phyloP scores from a whole-genome alignment of 92 coral and sea anemone species.

The Zoanthus gigantus region DNA sequence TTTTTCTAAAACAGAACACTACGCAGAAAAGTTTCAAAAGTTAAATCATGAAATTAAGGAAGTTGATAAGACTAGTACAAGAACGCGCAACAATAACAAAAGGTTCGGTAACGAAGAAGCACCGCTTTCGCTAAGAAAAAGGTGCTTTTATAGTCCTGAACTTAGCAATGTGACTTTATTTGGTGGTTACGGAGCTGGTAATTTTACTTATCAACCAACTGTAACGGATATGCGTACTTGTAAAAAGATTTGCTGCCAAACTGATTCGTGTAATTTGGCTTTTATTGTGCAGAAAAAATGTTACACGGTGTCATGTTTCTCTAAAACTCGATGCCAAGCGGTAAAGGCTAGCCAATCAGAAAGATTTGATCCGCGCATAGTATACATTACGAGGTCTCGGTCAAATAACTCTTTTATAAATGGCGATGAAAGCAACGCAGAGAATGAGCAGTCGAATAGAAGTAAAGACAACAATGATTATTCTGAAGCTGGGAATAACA shows the following conservation, averaged over 20 bases:
- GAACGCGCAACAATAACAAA: background rate
- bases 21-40: background rate
- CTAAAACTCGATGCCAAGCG: conserved; percentile 36
- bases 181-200: conserved; percentile 84
- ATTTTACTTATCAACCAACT: conserved; percentile 74
- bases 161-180: conserved; percentile 75
- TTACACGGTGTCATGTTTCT: conserved; percentile 80
- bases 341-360: conserved; percentile 30
- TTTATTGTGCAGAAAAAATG: conserved; percentile 86
- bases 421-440: background rate
- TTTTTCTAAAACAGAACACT: background rate
- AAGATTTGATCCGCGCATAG: conserved; percentile 14
- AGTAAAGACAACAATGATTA: background rate
- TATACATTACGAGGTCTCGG: background rate
- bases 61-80: background rate
- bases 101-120: background rate
- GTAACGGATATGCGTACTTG: conserved; percentile 85
- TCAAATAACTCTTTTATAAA: background rate
- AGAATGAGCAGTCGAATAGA: background rate
- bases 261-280: conserved; percentile 83
- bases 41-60: conserved; percentile 6
- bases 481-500: background rate
- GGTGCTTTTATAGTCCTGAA: conserved; percentile 62
- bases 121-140: background rate
- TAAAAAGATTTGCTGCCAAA: conserved; percentile 82